Evolutionary conservation across 2,888 invertebrate genomes (phyloP).

Genomic region (Tachina lurida): DNA sequence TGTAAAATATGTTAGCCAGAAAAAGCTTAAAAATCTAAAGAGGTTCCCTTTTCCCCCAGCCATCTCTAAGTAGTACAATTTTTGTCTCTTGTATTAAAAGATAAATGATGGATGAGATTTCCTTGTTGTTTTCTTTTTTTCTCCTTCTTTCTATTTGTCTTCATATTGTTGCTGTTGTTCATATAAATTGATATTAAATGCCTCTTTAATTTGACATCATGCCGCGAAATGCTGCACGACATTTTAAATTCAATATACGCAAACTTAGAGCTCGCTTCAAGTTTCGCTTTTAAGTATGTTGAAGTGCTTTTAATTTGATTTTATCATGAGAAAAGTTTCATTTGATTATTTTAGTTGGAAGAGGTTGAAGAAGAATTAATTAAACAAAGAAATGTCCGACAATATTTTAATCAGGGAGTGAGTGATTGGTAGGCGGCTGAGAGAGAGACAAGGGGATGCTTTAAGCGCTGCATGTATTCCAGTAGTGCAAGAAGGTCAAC

Average conservation of each 20-base stretch:
- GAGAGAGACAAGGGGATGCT: no score
- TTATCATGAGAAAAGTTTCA: slow-evolving; percentile 63
- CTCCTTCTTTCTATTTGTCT: background rate
- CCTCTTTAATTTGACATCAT: slow-evolving; percentile 67
- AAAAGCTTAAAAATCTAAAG: background rate
- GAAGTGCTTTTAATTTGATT: slow-evolving; percentile 62
- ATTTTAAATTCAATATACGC: slow-evolving; percentile 16
- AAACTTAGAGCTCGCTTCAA: slow-evolving; percentile 21
- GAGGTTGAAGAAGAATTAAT: slow-evolving; percentile 62
- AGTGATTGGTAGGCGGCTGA: no score
- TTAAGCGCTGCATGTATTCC: background rate
- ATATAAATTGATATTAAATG: slow-evolving; percentile 65
- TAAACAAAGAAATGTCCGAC: slow-evolving; percentile 67
- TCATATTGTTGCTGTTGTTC: slow-evolving; percentile 7
- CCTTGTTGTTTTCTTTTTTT: slow-evolving; percentile 7
- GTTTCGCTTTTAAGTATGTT: slow-evolving; percentile 4
- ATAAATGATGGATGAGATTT: slow-evolving; percentile 38
- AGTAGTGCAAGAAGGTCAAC: slow-evolving; percentile 25
- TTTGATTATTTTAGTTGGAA: slow-evolving; percentile 59
- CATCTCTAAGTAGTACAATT: slow-evolving; percentile 19
- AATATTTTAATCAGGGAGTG: background rate
- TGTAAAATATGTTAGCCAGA: background rate
- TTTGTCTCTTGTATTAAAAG: slow-evolving; percentile 17
- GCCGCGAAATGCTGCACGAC: slow-evolving; percentile 56
- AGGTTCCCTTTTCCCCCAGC: background rate